phyloP scores from a whole-genome alignment of 2,888 invertebrate species.

The Leucophenga maculata region DNA sequence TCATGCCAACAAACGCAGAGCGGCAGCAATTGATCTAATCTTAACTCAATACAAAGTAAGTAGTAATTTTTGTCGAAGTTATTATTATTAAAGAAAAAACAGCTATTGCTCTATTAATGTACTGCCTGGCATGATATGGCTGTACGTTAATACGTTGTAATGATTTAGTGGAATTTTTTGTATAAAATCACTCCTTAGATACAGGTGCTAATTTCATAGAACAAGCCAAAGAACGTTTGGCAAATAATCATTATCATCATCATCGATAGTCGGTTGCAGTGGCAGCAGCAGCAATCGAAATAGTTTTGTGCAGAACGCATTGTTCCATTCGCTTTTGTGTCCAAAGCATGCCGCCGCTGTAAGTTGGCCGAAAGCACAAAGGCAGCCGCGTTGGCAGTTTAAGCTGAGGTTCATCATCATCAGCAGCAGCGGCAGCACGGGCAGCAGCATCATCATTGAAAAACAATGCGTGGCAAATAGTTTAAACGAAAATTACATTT shows the following conservation, averaged over 20 bases:
- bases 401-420: background rate
- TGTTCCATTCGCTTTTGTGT: conserved; percentile 12
- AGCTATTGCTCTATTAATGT: conserved; percentile 62
- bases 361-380: conserved; percentile 3
- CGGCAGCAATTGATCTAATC: conserved; percentile 62
- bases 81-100: conserved; percentile 2
- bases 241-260: conserved; percentile 10
- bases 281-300: conserved; percentile 13
- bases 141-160: conserved; percentile 47
- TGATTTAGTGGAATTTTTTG: conserved; percentile 67
- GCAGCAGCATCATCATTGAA: background rate
- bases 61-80: background rate
- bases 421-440: too few species aligned
- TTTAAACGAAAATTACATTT: conserved; percentile 52
- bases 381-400: conserved; percentile 35
- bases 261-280: background rate
- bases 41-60: conserved; percentile 41
- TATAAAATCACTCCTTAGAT: conserved; percentile 39
- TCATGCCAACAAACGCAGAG: conserved; percentile 53
- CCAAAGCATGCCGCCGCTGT: conserved; percentile 18
- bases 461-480: conserved; percentile 51
- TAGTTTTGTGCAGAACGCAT: conserved; percentile 17
- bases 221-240: conserved; percentile 41
- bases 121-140: conserved; percentile 25
- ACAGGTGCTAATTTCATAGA: conserved; percentile 70